Percentiles rank a stretch among this genome's conserved stretches.
Conservation (phyloP, 2,797 vertebrate genomes). For the Dipus sagitta region DNA sequence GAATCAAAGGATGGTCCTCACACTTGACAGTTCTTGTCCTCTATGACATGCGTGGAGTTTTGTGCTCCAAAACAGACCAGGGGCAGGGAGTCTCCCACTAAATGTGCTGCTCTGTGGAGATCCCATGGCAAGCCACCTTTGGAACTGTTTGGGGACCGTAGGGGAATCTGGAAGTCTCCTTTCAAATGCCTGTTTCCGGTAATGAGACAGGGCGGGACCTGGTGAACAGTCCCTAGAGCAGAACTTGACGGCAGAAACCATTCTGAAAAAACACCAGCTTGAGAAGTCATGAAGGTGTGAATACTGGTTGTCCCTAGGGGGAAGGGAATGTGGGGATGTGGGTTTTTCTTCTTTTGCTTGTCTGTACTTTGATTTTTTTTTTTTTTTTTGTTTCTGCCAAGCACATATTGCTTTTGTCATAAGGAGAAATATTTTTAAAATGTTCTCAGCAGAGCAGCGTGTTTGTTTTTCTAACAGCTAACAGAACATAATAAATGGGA, state of each 20-base stretch:
- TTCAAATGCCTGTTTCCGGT: neutral
- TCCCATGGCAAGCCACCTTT: neutral
- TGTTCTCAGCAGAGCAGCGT: constrained; percentile 47
- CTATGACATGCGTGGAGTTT: neutral
- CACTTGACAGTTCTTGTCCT: neutral
- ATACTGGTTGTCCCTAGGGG: neutral
- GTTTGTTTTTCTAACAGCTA: neutral
- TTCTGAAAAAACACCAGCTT: neutral
- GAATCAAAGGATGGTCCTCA: neutral
- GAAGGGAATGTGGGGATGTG: too few relatives aligned
- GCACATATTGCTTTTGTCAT: constrained; percentile 48
- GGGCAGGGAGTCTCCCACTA: neutral
- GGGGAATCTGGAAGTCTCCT: neutral
- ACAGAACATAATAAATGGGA: constrained; percentile 27
- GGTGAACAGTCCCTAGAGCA: neutral
- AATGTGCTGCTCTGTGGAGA: neutral
- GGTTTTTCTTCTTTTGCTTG: constrained; percentile 30
- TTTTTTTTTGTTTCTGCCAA: neutral
- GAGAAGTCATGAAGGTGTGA: neutral
- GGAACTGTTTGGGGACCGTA: neutral
- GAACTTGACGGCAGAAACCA: neutral
- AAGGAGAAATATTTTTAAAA: constrained; percentile 59
- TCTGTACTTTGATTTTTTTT: constrained; percentile 22
- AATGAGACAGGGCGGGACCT: neutral
- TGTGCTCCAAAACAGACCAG: neutral